phyloP scores from a whole-genome alignment of 2,113 vertebrate species.

The Sinocyclocheilus rhinocerous region DNA sequence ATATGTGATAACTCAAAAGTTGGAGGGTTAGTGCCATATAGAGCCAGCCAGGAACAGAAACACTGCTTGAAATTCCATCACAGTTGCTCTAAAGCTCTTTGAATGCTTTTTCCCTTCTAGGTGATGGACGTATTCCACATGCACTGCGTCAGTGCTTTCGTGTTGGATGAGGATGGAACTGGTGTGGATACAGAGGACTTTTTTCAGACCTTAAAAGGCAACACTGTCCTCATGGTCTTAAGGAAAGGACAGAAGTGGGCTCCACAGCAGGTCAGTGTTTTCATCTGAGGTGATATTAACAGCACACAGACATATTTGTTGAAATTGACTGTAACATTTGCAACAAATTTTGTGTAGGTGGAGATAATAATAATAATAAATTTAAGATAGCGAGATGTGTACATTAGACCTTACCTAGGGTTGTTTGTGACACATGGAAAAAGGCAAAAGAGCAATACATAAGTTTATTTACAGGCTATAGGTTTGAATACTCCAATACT shows the following conservation, averaged over 20 bases:
- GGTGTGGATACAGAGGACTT: conserved; percentile 88
- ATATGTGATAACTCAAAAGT: background rate
- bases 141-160: conserved; percentile 69
- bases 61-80: background rate
- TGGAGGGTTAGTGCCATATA: background rate
- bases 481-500: too few relatives aligned
- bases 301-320: background rate
- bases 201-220: conserved; percentile 82
- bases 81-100: background rate
- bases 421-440: too few relatives aligned
- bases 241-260: conserved; percentile 84
- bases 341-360: too few relatives aligned
- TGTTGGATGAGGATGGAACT: conserved; percentile 93
- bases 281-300: background rate
- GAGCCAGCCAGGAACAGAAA: background rate
- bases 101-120: conserved; percentile 63
- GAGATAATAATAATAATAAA: too few relatives aligned
- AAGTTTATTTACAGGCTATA: too few relatives aligned
- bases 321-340: background rate
- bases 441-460: too few relatives aligned
- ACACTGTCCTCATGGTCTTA: conserved; percentile 83
- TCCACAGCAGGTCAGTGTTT: conserved; percentile 65
- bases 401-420: too few relatives aligned
- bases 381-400: too few relatives aligned
- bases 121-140: conserved; percentile 70